Evolutionary conservation across 1,140 invertebrate genomes (phyloP).

Genomic region (Musca domestica): DNA sequence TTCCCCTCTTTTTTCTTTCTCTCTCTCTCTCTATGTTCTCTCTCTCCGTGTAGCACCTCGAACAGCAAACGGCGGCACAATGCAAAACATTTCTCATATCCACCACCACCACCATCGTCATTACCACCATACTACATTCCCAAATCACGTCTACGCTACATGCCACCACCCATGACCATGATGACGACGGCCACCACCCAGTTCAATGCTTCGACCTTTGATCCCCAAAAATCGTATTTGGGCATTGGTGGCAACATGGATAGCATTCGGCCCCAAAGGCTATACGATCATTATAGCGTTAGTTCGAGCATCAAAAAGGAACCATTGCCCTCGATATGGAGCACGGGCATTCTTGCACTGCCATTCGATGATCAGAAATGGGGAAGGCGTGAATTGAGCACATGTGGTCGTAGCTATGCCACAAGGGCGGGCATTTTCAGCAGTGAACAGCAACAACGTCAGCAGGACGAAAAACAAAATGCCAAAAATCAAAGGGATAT

Average conservation of each 20-base stretch:
- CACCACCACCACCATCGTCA: constrained; percentile 30
- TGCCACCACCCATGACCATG: constrained; percentile 29
- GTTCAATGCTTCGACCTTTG: constrained; percentile 22
- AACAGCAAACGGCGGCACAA: constrained; percentile 54
- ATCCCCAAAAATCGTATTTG: constrained; percentile 1
- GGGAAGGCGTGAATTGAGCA: constrained; percentile 68
- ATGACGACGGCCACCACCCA: constrained; percentile 4
- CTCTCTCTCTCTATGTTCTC: neutral
- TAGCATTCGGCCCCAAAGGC: constrained; percentile 13
- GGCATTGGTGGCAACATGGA: neutral
- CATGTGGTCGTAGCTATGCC: constrained; percentile 69
- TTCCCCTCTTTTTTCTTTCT: neutral
- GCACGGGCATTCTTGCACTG: constrained; percentile 77
- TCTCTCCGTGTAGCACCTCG: constrained; percentile 41
- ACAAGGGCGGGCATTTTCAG: constrained; percentile 83
- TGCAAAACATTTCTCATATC: constrained; percentile 46
- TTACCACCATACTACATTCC: constrained; percentile 11
- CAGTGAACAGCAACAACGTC: constrained; percentile 48
- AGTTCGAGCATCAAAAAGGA: constrained; percentile 34
- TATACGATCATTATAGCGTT: constrained; percentile 31
- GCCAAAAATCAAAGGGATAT: neutral
- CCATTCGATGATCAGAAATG: constrained; percentile 90
- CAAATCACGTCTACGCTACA: constrained; percentile 29
- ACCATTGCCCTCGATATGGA: constrained; percentile 75
- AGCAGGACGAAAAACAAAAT: neutral